Base-by-base conservation (phyloP, 2,113 vertebrate genomes). In the Notothenia coriiceps region DNA sequence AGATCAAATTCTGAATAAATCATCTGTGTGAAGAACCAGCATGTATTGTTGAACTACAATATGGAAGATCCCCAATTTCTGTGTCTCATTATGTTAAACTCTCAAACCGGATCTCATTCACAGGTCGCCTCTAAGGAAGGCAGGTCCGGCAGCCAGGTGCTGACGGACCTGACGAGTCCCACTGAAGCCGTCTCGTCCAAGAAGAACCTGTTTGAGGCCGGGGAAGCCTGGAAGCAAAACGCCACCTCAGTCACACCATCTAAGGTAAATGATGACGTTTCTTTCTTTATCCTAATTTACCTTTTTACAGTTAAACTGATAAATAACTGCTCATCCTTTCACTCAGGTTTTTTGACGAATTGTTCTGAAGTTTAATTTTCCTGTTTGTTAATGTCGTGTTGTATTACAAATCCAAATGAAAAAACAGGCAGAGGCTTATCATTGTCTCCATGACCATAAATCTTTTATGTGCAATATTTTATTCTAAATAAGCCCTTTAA, bases 191-290 rank as follows among this genome's bases (percentile, higher is more conserved):
- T 99, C 57, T 93, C 97, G 18, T 95, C 90, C 82, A 97, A 96
- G 18, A 99, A 97, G 94, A 97, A 68, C 70, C 92, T 94, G 33
- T 99, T 98, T 95, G 97, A 99, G 89, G 95, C 93, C 0, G 95
- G 97, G n/a, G 97, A 98, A 2, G 89, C 95, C 15, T 94, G 94
- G 90, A 93, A 91, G 74, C 96, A 94, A 9, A 93, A 88, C 25
- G 5, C 85, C 0, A 0, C 35, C 57, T 95, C 94, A 74, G 62
- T 88, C 43, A 12, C 77, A 0, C 59, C 84, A 0, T 95, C 93
- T 35, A 99, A 98, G 97, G 97, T 89, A 2, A 65, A 20, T 0
- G 0, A 70, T 14, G 10, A 46, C 7, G 22, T 40, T 11, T 15
- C 9, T 22, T 40, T 40, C 35, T 40, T 52, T 0, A 40, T 35